Percentiles rank a stretch among this genome's conserved stretches.
These are phyloP conservation scores for Criorhina ranunculi DNA, from an alignment of 2,888 invertebrate species.

Conservation along the genomic window DNA sequence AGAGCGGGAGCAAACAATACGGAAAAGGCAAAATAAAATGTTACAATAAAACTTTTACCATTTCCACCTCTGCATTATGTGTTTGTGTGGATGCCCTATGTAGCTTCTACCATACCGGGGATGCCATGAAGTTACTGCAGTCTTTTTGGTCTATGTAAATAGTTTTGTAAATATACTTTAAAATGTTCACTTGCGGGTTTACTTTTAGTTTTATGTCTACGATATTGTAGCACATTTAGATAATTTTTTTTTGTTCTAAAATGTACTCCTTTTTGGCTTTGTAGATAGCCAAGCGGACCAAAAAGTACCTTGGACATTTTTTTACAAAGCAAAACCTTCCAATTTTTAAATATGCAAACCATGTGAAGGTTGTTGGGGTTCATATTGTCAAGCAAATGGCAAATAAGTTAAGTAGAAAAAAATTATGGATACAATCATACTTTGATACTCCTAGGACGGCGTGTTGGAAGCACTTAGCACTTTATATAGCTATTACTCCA, in stretches of 20 bases:
- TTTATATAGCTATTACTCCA: too few species aligned
- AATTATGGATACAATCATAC: not conserved
- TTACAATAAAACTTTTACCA: constrained; percentile 69
- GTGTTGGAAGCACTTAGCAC: too few species aligned
- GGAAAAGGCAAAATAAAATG: constrained; percentile 65
- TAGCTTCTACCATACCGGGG: constrained; percentile 55
- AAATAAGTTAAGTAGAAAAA: not conserved
- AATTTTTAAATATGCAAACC: constrained; percentile 48
- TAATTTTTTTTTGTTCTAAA: constrained; percentile 1
- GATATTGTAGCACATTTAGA: constrained; percentile 27
- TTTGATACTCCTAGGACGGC: too few species aligned
- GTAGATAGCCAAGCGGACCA: constrained; percentile 15
- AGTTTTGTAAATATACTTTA: constrained; percentile 72
- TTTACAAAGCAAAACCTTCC: constrained; percentile 28
- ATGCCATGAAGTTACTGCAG: constrained; percentile 73
- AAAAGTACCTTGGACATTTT: constrained; percentile 1
- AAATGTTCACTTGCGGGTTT: constrained; percentile 73
- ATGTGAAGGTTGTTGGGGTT: constrained; percentile 41
- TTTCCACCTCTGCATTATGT: constrained; percentile 73
- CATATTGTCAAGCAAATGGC: constrained; percentile 17
- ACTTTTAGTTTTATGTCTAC: constrained; percentile 63
- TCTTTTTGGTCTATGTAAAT: constrained; percentile 66
- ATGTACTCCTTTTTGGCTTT: constrained; percentile 4
- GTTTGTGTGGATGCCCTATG: constrained; percentile 45
- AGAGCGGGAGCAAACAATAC: constrained; percentile 59